Evolutionary conservation across 2,113 vertebrate genomes (phyloP).

Genomic region (Platichthys stellatus): DNA sequence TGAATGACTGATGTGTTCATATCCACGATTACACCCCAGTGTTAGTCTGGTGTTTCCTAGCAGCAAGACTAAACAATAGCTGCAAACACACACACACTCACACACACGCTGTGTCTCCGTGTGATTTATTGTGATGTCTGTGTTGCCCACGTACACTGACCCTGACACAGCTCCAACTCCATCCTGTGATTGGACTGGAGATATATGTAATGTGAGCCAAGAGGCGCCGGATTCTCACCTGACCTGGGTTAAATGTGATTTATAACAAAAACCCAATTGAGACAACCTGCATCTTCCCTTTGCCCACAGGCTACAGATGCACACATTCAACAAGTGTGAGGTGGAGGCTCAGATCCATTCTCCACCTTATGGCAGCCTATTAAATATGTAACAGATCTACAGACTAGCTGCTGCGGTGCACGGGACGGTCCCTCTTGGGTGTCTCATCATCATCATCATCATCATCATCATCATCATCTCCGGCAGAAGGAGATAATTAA

Average conservation of each 20-base stretch:
- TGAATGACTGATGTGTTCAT: constrained; percentile 68
- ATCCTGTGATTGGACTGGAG: constrained; percentile 49
- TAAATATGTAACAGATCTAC: constrained; percentile 54
- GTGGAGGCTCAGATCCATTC: background rate
- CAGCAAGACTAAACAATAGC: constrained; percentile 76
- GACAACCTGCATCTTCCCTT: background rate
- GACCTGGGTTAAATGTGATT: constrained; percentile 41
- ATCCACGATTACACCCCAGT: constrained; percentile 63
- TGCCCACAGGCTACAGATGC: background rate
- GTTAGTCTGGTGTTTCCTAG: constrained; percentile 69
- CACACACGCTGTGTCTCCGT: constrained; percentile 37
- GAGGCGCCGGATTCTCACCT: constrained; percentile 34
- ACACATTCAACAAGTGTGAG: constrained; percentile 10
- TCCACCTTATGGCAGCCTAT: constrained; percentile 38
- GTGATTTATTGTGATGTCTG: constrained; percentile 57
- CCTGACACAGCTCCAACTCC: constrained; percentile 49
- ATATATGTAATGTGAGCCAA: constrained; percentile 36
- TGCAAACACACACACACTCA: constrained; percentile 3
- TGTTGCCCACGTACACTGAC: constrained; percentile 39
- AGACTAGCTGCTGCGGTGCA: constrained; percentile 8
- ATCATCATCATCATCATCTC: constrained; percentile 35
- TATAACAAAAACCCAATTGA: constrained; percentile 19
- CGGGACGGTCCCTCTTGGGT: background rate
- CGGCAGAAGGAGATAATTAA: constrained; percentile 58
- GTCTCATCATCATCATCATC: constrained; percentile 35